A percentile compares a stretch with the other conserved stretches of the same genome.
Evolutionary conservation across 2,113 vertebrate genomes (phyloP).

Genomic region (Sylvilagus bachmani): DNA sequence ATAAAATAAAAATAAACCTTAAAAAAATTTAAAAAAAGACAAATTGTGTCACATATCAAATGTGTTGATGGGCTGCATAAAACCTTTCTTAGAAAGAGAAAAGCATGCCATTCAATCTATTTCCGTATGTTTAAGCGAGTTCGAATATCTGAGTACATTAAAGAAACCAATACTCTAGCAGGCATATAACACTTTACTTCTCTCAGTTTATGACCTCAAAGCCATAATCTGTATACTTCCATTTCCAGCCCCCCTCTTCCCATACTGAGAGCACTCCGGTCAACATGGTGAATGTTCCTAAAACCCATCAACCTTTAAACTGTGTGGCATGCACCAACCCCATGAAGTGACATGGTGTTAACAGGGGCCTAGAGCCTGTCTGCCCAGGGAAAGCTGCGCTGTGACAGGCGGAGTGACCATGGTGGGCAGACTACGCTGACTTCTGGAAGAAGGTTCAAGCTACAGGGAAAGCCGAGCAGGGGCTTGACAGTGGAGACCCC

Average conservation of each 20-base stretch:
- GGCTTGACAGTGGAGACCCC: not conserved
- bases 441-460: not conserved
- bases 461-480: not conserved
- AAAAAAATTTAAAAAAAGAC: too few species aligned
- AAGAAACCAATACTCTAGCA: not conserved
- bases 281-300: not conserved
- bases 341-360: not conserved
- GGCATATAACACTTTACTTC: not conserved
- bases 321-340: not conserved
- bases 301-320: not conserved
- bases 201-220: slow-evolving; percentile 24
- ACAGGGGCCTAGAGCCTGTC: not conserved
- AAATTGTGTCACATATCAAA: not conserved
- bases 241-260: not conserved
- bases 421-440: not conserved
- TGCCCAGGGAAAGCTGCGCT: not conserved
- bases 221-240: too few species aligned
- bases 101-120: not conserved
- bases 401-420: not conserved
- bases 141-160: not conserved
- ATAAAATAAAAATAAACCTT: too few species aligned
- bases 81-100: not conserved
- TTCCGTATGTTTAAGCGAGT: not conserved
- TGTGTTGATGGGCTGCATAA: not conserved
- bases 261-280: not conserved